Percentiles rank a stretch among this genome's conserved stretches.
phyloP scores from a whole-genome alignment of 1,140 invertebrate species.

The Eubasilissa regina region DNA sequence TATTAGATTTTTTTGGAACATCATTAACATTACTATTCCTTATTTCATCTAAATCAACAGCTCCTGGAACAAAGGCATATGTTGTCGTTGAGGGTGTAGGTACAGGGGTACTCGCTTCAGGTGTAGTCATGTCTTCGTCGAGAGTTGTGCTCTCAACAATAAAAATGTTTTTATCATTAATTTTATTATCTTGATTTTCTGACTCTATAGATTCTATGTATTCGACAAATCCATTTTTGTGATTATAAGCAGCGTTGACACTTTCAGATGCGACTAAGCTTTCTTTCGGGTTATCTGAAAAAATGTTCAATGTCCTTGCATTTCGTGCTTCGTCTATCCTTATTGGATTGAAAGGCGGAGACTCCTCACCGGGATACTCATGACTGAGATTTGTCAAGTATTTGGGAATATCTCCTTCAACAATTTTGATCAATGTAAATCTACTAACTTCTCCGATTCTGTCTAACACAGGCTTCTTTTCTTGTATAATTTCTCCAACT shows the following conservation, averaged over 20 bases:
- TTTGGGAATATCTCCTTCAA: conserved; percentile 73
- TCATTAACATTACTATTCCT: conserved; percentile 64
- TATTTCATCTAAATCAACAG: conserved; percentile 66
- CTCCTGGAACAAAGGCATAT: conserved; percentile 60
- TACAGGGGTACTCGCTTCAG: background rate
- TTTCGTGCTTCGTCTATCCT: conserved; percentile 71
- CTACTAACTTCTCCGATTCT: conserved; percentile 79
- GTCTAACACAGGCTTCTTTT: conserved; percentile 74
- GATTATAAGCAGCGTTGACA: conserved; percentile 70
- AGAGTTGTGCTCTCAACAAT: conserved; percentile 43
- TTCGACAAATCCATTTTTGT: conserved; percentile 63
- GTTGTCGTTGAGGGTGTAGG: background rate
- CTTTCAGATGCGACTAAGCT: conserved; percentile 71
- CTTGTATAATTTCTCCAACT: conserved; percentile 70
- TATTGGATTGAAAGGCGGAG: conserved; percentile 69
- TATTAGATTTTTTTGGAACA: conserved; percentile 63
- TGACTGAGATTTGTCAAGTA: conserved; percentile 70
- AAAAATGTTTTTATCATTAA: conserved; percentile 15
- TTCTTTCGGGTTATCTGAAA: conserved; percentile 65
- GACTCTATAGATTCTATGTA: conserved; percentile 41
- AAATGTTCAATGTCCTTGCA: conserved; percentile 67
- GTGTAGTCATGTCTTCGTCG: conserved; percentile 9
- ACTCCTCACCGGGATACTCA: conserved; percentile 69
- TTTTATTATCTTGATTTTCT: conserved; percentile 35
- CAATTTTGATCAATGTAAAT: conserved; percentile 77